Evolutionary conservation across 2,113 vertebrate genomes (phyloP).

Genomic region (Dissostichus mawsoni): DNA sequence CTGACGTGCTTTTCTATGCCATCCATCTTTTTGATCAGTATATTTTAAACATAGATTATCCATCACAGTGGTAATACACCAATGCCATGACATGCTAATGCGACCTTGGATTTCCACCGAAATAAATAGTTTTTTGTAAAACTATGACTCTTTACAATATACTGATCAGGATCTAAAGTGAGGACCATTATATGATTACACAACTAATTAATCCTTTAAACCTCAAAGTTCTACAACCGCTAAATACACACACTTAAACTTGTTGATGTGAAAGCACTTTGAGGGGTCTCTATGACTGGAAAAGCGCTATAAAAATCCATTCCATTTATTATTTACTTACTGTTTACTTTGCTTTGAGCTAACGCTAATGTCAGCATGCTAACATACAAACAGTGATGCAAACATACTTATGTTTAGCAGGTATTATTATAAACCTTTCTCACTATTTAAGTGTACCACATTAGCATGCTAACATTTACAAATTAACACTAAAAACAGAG

Average conservation of each 20-base stretch:
- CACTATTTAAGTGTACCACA: not conserved
- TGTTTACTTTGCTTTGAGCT: no score
- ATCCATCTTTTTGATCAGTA: not conserved
- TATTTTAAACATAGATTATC: not conserved
- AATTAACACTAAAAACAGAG: not conserved
- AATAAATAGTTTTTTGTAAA: not conserved
- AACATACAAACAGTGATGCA: not conserved
- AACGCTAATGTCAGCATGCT: not conserved
- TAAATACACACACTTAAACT: not conserved
- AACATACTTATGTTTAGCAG: not conserved
- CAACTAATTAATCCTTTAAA: not conserved
- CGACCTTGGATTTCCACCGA: not conserved
- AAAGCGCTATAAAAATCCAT: no score
- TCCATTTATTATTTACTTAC: no score
- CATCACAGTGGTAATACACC: not conserved
- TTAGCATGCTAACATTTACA: not conserved
- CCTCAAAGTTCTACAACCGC: not conserved
- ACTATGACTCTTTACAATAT: not conserved
- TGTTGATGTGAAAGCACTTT: no score
- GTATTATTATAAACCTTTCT: not conserved
- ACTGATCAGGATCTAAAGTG: not conserved
- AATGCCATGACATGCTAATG: not conserved
- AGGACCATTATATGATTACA: not conserved
- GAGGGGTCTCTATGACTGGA: no score
- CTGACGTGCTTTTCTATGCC: not conserved